phyloP scores from a whole-genome alignment of 2,797 vertebrate genomes.

The Halcyon badia region DNA sequence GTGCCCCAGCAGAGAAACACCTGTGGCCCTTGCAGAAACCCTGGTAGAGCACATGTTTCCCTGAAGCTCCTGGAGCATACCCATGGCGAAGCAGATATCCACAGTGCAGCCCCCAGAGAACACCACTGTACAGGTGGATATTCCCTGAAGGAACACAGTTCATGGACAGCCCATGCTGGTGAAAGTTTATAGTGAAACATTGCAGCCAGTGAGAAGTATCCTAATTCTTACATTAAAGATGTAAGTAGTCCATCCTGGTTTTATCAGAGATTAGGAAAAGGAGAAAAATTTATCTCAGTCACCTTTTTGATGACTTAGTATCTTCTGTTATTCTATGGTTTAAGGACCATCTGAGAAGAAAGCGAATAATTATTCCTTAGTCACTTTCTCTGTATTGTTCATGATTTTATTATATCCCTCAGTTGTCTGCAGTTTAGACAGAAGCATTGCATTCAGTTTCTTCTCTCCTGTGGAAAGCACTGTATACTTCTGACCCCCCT shows the following conservation, averaged over 20 bases:
- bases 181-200: not conserved
- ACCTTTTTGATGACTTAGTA: not conserved
- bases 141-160: not conserved
- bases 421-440: not conserved
- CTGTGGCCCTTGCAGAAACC: no score
- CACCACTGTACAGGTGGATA: not conserved
- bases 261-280: not conserved
- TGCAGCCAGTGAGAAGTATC: accelerated
- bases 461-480: not conserved
- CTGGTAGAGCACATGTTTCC: not conserved
- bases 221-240: not conserved
- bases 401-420: not conserved
- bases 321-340: not conserved
- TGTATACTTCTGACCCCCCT: not conserved
- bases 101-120: not conserved
- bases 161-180: accelerated
- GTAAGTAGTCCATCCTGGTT: not conserved
- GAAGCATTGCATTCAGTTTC: not conserved
- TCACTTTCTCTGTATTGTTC: not conserved
- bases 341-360: not conserved
- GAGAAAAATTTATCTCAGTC: not conserved
- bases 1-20: not conserved
- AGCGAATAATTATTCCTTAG: not conserved
- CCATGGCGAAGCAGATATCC: not conserved
- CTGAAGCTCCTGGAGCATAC: not conserved